These are phyloP conservation scores for Manis pentadactyla DNA, from an alignment of 2,797 vertebrate genomes.

Conservation along the genomic window DNA sequence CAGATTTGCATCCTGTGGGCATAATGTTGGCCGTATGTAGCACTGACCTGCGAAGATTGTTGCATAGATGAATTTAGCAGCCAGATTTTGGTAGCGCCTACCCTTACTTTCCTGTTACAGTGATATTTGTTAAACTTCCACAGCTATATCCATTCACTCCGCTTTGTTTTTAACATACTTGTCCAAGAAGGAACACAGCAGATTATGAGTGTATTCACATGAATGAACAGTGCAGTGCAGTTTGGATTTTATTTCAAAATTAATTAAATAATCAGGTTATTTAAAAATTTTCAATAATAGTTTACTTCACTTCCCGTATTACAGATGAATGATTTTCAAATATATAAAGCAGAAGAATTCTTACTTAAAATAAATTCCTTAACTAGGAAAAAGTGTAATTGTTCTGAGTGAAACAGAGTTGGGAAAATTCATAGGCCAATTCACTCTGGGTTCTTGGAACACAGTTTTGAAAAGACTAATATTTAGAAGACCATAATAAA, in stretches of 20 bases:
- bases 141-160: background rate
- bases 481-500: conserved; percentile 22
- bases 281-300: background rate
- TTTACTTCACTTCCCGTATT: background rate
- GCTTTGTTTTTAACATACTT: conserved; percentile 23
- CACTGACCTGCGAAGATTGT: background rate
- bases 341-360: background rate
- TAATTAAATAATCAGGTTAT: no score
- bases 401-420: conserved; percentile 29
- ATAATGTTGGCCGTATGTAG: background rate
- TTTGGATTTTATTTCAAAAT: no score
- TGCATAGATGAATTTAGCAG: background rate
- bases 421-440: background rate
- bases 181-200: background rate
- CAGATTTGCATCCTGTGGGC: background rate
- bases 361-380: conserved; percentile 43
- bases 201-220: background rate
- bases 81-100: background rate
- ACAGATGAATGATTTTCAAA: conserved; percentile 39
- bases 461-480: conserved; percentile 14
- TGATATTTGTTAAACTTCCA: background rate
- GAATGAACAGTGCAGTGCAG: background rate
- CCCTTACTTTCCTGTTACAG: background rate
- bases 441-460: conserved; percentile 21
- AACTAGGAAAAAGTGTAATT: conserved; percentile 22